A percentile compares a stretch with the other conserved stretches of the same genome.
phyloP scores from a whole-genome alignment of 2,888 invertebrate genomes.

The Mythimna loreyi region DNA sequence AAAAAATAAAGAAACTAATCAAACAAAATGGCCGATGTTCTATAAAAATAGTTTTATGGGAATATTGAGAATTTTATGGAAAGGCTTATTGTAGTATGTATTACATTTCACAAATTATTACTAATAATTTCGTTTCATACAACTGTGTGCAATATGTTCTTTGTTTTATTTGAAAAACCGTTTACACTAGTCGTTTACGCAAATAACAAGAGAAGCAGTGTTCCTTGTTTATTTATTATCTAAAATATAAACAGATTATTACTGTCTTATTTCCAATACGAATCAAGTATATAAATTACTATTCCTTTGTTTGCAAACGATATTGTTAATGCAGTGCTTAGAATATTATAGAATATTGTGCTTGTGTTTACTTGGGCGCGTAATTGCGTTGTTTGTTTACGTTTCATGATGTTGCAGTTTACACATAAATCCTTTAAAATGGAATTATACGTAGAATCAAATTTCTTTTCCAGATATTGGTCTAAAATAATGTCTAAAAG shows the following conservation, averaged over 20 bases:
- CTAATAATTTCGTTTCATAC: conserved; percentile 21
- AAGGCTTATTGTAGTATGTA: conserved; percentile 72
- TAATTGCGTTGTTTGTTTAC: conserved; percentile 89
- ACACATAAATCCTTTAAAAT: conserved; percentile 32
- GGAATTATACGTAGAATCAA: conserved; percentile 29
- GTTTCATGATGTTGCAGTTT: conserved; percentile 69
- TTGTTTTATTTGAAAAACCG: conserved; percentile 43
- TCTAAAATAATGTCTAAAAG: conserved; percentile 87
- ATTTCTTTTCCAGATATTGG: conserved; percentile 65
- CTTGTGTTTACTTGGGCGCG: conserved; percentile 75
- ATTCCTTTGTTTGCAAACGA: neutral
- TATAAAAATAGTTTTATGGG: conserved; percentile 75
- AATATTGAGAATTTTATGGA: conserved; percentile 67
- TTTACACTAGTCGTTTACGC: conserved; percentile 34
- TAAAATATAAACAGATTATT: conserved; percentile 36
- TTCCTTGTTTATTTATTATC: conserved; percentile 73
- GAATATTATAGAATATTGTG: conserved; percentile 26
- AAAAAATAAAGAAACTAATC: conserved; percentile 68
- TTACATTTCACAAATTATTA: conserved; percentile 42
- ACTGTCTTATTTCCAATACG: neutral
- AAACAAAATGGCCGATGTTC: conserved; percentile 86
- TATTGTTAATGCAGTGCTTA: neutral
- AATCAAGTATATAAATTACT: neutral
- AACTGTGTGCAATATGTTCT: conserved; percentile 29
- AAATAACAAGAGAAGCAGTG: conserved; percentile 58